Conservation (phyloP, 2,888 invertebrate species). For the Melipona bicolor region DNA sequence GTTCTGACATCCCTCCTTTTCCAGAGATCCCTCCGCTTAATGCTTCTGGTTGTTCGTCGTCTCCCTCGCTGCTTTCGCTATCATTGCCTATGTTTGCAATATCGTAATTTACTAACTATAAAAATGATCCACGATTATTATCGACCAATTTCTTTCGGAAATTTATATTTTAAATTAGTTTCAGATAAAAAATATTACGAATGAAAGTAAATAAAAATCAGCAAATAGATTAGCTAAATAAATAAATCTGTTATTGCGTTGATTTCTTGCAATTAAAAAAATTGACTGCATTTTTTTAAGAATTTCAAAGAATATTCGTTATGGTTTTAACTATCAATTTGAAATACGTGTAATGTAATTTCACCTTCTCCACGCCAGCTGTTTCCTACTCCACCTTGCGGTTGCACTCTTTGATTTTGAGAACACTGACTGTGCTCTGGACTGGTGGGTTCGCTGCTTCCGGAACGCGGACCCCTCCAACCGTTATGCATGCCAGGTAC, state of each 20-base stretch:
- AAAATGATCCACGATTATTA: not conserved
- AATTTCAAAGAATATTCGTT: not conserved
- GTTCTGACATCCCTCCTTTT: conserved; percentile 70
- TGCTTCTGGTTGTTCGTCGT: conserved; percentile 73
- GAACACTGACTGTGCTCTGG: conserved; percentile 77
- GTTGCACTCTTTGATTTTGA: conserved; percentile 75
- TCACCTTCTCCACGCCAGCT: conserved; percentile 76
- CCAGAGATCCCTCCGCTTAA: conserved; percentile 69
- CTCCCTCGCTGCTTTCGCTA: conserved; percentile 80
- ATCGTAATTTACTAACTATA: not conserved
- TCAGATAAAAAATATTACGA: not conserved
- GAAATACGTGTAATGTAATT: conserved; percentile 38
- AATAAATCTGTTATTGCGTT: too few species aligned
- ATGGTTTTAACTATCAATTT: too few species aligned
- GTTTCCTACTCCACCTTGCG: conserved; percentile 75
- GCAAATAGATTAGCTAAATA: too few species aligned
- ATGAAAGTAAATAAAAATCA: not conserved
- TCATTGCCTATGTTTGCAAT: conserved; percentile 71
- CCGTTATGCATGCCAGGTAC: conserved; percentile 79
- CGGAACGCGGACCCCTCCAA: conserved; percentile 75
- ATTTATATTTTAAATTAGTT: not conserved
- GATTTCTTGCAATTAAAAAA: too few species aligned
- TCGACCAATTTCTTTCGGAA: not conserved
- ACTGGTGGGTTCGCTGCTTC: conserved; percentile 75
- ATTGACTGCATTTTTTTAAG: not conserved